Evolutionary conservation across 2,113 vertebrate species (phyloP).

Genomic region (Aviceda subcristata): DNA sequence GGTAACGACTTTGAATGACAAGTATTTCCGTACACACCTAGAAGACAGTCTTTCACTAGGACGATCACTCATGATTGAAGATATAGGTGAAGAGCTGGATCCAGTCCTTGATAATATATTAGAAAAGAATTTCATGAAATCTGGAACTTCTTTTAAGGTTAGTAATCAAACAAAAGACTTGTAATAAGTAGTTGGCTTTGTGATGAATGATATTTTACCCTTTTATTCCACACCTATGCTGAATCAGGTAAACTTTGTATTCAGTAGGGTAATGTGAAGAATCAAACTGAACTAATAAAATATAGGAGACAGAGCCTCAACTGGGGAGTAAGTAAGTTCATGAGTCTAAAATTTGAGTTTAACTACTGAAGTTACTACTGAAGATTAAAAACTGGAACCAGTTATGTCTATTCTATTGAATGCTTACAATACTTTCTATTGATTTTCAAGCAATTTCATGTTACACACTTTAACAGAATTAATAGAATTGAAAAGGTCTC

Average conservation of each 20-base stretch:
- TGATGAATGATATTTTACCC: neutral
- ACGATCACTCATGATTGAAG: conserved; percentile 76
- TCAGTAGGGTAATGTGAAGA: neutral
- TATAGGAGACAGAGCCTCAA: neutral
- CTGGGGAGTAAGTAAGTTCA: neutral
- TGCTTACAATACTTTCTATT: neutral
- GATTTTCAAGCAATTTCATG: neutral
- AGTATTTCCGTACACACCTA: conserved; percentile 77
- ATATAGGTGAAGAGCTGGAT: conserved; percentile 77
- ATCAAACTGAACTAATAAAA: neutral
- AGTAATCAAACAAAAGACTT: conserved; percentile 1
- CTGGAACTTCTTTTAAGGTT: conserved; percentile 75
- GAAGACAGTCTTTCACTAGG: conserved; percentile 78
- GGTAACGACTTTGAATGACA: conserved; percentile 78
- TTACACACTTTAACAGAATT: neutral
- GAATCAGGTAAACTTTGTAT: neutral
- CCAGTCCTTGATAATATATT: conserved; percentile 77
- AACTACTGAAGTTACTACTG: neutral
- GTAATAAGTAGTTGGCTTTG: neutral
- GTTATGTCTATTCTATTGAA: neutral
- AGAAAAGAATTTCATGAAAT: conserved; percentile 81
- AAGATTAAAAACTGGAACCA: neutral
- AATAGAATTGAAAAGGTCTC: neutral
- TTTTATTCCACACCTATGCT: neutral
- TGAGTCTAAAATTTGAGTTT: neutral